Conservation (phyloP, 37 sponge, comb jelly and placozoan species). For the Eunapius fragilis region DNA sequence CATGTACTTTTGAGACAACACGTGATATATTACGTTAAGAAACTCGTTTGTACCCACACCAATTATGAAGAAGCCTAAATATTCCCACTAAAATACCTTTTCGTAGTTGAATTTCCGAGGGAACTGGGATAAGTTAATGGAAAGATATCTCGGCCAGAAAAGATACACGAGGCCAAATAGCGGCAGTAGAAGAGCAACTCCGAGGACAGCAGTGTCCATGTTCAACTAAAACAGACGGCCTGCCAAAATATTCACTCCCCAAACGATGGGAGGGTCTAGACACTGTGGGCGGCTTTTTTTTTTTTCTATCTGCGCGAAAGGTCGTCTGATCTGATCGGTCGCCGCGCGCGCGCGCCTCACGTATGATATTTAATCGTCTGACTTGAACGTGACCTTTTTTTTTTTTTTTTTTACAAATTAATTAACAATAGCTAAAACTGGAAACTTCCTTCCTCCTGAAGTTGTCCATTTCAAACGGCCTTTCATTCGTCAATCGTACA, state of each 20-base stretch:
- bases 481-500: too few relatives aligned
- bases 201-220: background rate
- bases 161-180: background rate
- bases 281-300: background rate
- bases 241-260: background rate
- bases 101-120: constrained; percentile 14
- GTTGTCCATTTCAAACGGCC: too few relatives aligned
- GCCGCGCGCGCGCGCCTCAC: background rate
- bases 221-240: background rate
- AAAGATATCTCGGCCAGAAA: background rate
- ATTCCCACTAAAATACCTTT: constrained; percentile 1
- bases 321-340: background rate
- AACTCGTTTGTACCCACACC: too few relatives aligned
- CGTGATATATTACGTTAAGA: background rate
- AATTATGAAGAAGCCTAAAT: too few relatives aligned
- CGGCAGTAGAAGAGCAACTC: background rate
- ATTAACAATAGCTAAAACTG: too few relatives aligned
- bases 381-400: too few relatives aligned
- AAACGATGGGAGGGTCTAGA: background rate
- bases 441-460: too few relatives aligned
- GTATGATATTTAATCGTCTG: background rate
- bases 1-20: background rate
- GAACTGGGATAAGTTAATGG: constrained; percentile 3
- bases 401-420: too few relatives aligned
- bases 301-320: too few relatives aligned